Evolutionary conservation across 1,140 invertebrate genomes (phyloP), one percentile per base, ranked within the genome.

Genomic region (Drosophila lini): DNA sequence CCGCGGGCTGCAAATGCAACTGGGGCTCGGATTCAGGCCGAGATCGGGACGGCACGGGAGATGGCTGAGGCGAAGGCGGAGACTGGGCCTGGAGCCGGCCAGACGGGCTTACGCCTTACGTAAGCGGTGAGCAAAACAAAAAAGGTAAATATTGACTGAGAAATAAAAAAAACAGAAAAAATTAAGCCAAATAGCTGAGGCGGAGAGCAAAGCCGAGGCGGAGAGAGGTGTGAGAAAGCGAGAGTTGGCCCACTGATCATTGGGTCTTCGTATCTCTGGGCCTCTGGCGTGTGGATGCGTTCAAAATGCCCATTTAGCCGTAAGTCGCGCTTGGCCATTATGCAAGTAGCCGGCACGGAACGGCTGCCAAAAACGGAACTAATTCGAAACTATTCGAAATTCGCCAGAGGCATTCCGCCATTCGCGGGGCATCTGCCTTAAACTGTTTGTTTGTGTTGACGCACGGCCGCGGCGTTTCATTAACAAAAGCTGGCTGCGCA

Each of bases 141-240:
- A 89, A 89, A 89, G 84, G 84, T 89, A 89, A 89, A 89, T 89
- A 89, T 89, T 89, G 84, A 75, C 59, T 69, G 74, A 76, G 71
- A 75, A 16, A 84, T 73, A 80, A 74, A 61, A 41, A 68, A 65
- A 22, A 64, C 47, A 63, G 59, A 61, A 58, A 75, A 75, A 70
- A 78, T 80, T 68, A 80, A 84, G 83, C 74, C 63, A 65, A 89
- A 78, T 86, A 79, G 60, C 58, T 59, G 36, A 78, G 38, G 45
- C 32, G 25, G 63, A 59, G 65, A 64, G 59, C 55, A 34, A 44
- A 9, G 31, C 32, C 32, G 19, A 9, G 38, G 38, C 45, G 31
- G 40, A 36, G 61, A 75, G 73, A 64, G 74, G 74, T 60, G 36
- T 53, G 48, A 74, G 77, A 68, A 57, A 76, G 73, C 60, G 60